phyloP scores from a whole-genome alignment of 2,888 invertebrate genomes.

The Drosophila atripex region DNA sequence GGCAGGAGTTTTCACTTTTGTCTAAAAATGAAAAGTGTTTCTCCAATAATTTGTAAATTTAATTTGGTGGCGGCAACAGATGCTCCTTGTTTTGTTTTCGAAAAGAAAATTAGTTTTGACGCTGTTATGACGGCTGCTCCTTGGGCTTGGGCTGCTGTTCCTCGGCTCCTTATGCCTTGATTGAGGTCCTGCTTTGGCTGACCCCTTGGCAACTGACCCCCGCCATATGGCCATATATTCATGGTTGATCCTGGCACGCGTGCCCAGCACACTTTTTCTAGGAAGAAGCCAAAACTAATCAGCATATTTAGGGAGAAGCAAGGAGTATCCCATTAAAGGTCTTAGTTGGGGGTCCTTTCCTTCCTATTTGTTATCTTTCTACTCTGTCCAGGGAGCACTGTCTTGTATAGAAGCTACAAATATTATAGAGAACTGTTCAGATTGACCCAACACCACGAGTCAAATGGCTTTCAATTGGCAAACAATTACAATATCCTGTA shows the following conservation, averaged over 20 bases:
- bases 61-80: slow-evolving; percentile 69
- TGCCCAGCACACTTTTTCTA: slow-evolving; percentile 61
- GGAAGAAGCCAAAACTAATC: slow-evolving; percentile 51
- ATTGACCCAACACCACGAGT: slow-evolving; percentile 8
- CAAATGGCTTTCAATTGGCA: slow-evolving; percentile 9
- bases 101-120: slow-evolving; percentile 75
- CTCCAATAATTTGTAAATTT: slow-evolving; percentile 64
- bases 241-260: slow-evolving; percentile 38
- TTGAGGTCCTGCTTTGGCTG: slow-evolving; percentile 57
- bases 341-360: slow-evolving; percentile 8
- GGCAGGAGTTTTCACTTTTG: slow-evolving; percentile 68
- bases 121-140: slow-evolving; percentile 71
- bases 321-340: slow-evolving; percentile 16
- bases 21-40: slow-evolving; percentile 72
- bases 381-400: too few relatives aligned
- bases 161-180: slow-evolving; percentile 49
- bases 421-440: background rate
- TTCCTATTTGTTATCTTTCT: slow-evolving; percentile 11
- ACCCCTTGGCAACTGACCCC: slow-evolving; percentile 38
- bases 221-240: slow-evolving; percentile 54
- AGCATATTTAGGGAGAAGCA: slow-evolving; percentile 26
- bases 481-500: slow-evolving; percentile 14
- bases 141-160: slow-evolving; percentile 17
- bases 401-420: background rate
- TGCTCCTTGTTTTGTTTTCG: slow-evolving; percentile 55